phyloP scores from a whole-genome alignment of 2,888 invertebrate species.

The Lasius fuliginosus region DNA sequence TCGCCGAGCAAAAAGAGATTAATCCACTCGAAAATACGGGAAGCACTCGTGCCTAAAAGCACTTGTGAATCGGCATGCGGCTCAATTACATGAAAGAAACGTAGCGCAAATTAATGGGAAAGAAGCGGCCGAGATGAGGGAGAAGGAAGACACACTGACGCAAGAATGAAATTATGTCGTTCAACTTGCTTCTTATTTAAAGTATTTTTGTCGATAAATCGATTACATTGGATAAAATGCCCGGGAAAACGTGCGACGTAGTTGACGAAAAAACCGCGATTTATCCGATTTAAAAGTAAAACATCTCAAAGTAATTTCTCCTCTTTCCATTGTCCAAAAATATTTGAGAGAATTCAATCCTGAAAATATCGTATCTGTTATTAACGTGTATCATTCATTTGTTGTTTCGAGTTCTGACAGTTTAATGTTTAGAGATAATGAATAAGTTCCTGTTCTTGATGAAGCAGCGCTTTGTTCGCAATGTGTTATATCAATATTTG shows the following conservation, averaged over 20 bases:
- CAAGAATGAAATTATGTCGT: slow-evolving; percentile 63
- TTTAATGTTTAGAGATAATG: background rate
- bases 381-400: background rate
- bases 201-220: slow-evolving; percentile 39
- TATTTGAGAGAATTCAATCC: background rate
- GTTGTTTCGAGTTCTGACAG: background rate
- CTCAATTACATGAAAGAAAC: slow-evolving; percentile 73
- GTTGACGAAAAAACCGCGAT: background rate
- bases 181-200: slow-evolving; percentile 43
- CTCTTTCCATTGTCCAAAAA: background rate
- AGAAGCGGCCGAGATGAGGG: slow-evolving; percentile 41
- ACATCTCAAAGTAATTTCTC: background rate
- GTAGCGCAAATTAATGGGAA: slow-evolving; percentile 70
- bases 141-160: slow-evolving; percentile 21
- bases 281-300: background rate
- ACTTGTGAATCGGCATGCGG: slow-evolving; percentile 69
- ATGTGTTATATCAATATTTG: slow-evolving; percentile 28
- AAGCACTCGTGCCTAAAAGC: slow-evolving; percentile 73
- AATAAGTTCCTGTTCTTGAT: background rate
- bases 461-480: background rate
- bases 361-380: background rate
- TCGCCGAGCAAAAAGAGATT: slow-evolving; percentile 61
- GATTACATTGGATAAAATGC: slow-evolving; percentile 15
- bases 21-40: slow-evolving; percentile 66
- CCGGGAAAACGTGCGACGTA: background rate